These are phyloP conservation scores for Sylvilagus floridanus DNA, from an alignment of 2,797 vertebrate species.

Conservation along the genomic window DNA sequence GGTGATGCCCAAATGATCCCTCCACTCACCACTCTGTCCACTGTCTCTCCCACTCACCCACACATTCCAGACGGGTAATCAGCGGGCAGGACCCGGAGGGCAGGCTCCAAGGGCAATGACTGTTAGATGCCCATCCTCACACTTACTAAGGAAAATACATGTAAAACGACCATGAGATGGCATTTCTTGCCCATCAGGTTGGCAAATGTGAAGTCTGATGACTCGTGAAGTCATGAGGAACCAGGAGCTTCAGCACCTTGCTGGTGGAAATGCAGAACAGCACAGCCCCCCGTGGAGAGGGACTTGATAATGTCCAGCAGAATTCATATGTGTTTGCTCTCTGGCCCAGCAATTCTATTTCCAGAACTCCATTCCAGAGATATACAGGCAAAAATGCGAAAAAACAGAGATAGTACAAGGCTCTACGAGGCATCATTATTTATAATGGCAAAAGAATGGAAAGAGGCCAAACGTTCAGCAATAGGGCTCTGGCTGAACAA, in stretches of 20 bases:
- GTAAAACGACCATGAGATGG: neutral
- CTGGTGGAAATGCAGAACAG: neutral
- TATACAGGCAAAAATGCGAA: constrained; percentile 6
- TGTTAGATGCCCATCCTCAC: neutral
- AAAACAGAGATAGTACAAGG: neutral
- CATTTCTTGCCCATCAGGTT: neutral
- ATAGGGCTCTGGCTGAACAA: neutral
- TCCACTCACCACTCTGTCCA: neutral
- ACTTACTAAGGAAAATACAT: constrained; percentile 26
- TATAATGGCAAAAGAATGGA: neutral
- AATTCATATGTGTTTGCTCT: neutral
- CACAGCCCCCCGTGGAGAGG: neutral
- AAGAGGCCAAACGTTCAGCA: neutral
- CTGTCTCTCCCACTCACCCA: neutral
- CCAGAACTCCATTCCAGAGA: constrained; percentile 30
- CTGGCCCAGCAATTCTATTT: constrained; percentile 5
- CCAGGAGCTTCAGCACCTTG: neutral
- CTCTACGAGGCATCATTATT: neutral
- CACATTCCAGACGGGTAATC: neutral
- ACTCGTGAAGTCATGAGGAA: neutral
- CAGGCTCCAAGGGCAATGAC: neutral
- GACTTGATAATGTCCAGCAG: neutral
- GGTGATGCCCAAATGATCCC: neutral
- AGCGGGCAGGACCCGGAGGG: neutral
- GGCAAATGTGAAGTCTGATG: neutral